phyloP scores from a whole-genome alignment of 2,797 vertebrate species.

The Salmo trutta region DNA sequence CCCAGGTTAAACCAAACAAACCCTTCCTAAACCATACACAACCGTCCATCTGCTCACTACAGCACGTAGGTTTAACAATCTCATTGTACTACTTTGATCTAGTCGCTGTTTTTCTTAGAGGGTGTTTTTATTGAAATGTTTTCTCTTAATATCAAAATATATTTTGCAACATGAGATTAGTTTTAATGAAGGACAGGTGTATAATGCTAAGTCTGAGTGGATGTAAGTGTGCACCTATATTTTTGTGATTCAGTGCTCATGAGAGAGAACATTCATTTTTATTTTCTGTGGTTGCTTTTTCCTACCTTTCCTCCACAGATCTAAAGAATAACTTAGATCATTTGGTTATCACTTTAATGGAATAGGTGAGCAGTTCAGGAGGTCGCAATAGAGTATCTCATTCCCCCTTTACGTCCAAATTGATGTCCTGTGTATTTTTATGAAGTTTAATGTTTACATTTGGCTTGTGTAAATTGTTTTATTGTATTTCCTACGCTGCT shows the following conservation, averaged over 20 bases:
- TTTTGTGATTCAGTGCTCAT: background rate
- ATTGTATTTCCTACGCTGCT: conserved; percentile 43
- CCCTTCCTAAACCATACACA: background rate
- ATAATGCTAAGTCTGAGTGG: conserved; percentile 17
- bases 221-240: conserved; percentile 25
- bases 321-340: background rate
- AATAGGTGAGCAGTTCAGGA: background rate
- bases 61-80: conserved; percentile 13
- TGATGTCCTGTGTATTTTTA: conserved; percentile 18
- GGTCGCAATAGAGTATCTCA: background rate
- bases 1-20: background rate
- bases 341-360: conserved; percentile 8
- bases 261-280: background rate
- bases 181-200: conserved; percentile 14
- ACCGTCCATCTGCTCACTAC: conserved; percentile 18
- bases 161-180: conserved; percentile 19
- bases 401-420: background rate
- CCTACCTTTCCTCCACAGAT: background rate
- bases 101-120: conserved; percentile 21
- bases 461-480: conserved; percentile 43
- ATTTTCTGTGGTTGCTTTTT: too few relatives aligned
- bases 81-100: conserved; percentile 47
- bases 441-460: conserved; percentile 63
- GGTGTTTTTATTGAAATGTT: conserved; percentile 6
- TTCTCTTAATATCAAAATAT: conserved; percentile 4